phyloP scores from a whole-genome alignment of 37 sponge, comb jelly and placozoan species.

The Eunapius fragilis region DNA sequence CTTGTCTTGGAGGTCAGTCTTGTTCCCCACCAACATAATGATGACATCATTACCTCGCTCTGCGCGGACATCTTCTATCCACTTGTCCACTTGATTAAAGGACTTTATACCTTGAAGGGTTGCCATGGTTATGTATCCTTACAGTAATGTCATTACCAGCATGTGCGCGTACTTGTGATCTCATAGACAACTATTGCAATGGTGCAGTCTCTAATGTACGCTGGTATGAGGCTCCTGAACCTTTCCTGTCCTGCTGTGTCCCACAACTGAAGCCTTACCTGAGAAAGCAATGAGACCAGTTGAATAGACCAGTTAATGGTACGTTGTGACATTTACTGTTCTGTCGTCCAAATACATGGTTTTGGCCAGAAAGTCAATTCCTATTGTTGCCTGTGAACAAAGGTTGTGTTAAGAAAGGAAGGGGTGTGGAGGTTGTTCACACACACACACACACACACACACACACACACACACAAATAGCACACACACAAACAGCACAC shows the following conservation, averaged over 20 bases:
- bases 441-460: too few species aligned
- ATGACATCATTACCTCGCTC: constrained; percentile 88
- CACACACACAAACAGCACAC: too few species aligned
- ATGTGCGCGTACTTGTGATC: constrained; percentile 68
- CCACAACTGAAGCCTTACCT: constrained; percentile 84
- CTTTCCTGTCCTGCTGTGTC: constrained; percentile 93
- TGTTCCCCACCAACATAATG: constrained; percentile 89
- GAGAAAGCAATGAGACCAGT: neutral
- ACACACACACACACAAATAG: too few species aligned
- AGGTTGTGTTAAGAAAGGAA: neutral
- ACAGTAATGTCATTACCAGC: neutral
- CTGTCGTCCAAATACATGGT: constrained; percentile 90
- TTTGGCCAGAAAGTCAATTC: constrained; percentile 87
- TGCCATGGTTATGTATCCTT: neutral
- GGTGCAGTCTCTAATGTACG: constrained; percentile 89
- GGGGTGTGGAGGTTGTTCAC: too few species aligned
- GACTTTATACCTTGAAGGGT: constrained; percentile 63
- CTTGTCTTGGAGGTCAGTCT: constrained; percentile 86
- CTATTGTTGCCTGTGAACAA: constrained; percentile 76
- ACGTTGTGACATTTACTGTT: too few species aligned
- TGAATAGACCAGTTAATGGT: too few species aligned
- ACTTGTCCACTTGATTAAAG: constrained; percentile 74
- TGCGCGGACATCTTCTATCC: constrained; percentile 87
- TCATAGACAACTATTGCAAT: constrained; percentile 92
- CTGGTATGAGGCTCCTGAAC: constrained; percentile 83